Evolutionary conservation across 2,113 vertebrate species (phyloP).

Genomic region (Ochotona princeps): DNA sequence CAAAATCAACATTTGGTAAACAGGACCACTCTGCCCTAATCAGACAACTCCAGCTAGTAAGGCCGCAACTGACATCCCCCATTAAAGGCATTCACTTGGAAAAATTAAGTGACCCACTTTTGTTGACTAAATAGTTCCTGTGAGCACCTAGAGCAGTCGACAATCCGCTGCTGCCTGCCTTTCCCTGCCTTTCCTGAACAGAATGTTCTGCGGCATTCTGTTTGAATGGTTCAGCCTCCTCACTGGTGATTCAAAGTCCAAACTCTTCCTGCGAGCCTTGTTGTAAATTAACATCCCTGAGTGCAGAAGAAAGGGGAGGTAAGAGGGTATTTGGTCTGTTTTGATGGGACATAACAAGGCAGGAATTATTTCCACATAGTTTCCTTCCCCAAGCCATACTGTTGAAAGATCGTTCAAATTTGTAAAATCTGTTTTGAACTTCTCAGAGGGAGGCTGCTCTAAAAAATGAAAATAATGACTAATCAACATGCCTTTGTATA

Average conservation of each 20-base stretch:
- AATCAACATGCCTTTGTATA: conserved; percentile 43
- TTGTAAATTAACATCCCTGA: conserved; percentile 50
- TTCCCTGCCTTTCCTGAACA: conserved; percentile 63
- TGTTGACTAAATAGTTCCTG: conserved; percentile 70
- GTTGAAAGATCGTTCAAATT: conserved; percentile 53
- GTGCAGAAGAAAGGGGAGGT: not conserved
- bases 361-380: conserved; percentile 44
- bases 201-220: conserved; percentile 55
- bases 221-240: conserved; percentile 51
- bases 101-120: conserved; percentile 78
- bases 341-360: not conserved
- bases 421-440: conserved; percentile 57
- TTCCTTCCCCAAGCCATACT: conserved; percentile 51
- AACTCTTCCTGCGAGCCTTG: conserved; percentile 15
- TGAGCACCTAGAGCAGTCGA: conserved; percentile 74
- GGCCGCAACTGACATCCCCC: conserved; percentile 59
- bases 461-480: conserved; percentile 68
- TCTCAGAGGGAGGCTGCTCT: conserved; percentile 27
- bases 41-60: conserved; percentile 56
- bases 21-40: conserved; percentile 67
- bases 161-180: conserved; percentile 43
- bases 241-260: conserved; percentile 2
- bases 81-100: conserved; percentile 76
- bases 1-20: conserved; percentile 79
- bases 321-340: not conserved